phyloP scores from a whole-genome alignment of 2,113 vertebrate genomes.

The Mesoclemmys tuberculata region DNA sequence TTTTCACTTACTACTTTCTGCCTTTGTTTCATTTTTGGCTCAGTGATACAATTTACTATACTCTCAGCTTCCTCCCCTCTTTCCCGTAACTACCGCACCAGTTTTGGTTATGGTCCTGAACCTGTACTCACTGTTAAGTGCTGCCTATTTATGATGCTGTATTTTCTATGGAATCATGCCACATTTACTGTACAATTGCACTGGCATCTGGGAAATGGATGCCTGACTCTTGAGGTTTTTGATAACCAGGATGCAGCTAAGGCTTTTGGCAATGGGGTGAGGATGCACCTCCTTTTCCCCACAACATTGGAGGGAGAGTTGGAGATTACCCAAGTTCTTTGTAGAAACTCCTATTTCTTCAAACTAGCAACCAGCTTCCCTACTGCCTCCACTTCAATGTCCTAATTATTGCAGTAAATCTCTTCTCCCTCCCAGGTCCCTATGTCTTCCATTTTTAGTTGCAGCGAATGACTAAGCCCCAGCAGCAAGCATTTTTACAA shows the following conservation, averaged over 20 bases:
- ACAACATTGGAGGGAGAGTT: neutral
- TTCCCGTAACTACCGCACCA: neutral
- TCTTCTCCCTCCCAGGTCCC: neutral
- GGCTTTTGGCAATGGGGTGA: neutral
- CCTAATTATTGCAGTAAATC: neutral
- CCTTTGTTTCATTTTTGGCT: slow-evolving; percentile 22
- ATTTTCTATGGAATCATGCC: neutral
- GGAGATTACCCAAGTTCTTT: neutral
- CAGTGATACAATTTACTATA: slow-evolving; percentile 19
- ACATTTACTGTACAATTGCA: neutral
- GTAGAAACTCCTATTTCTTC: neutral
- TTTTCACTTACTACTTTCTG: slow-evolving; percentile 10
- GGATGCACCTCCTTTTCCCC: neutral
- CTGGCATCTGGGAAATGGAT: neutral
- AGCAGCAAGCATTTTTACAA: neutral
- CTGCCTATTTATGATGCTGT: slow-evolving; percentile 26
- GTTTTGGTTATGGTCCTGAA: slow-evolving; percentile 25
- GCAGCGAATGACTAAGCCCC: neutral
- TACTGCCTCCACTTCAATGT: neutral
- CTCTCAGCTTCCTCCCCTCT: neutral
- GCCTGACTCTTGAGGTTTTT: neutral
- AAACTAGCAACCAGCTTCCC: neutral
- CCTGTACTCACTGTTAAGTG: slow-evolving; percentile 15
- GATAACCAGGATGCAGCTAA: neutral
- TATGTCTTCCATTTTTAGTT: neutral